Base-by-base conservation (phyloP, 2,113 vertebrate genomes). In the Ibidorhyncha struthersii region DNA sequence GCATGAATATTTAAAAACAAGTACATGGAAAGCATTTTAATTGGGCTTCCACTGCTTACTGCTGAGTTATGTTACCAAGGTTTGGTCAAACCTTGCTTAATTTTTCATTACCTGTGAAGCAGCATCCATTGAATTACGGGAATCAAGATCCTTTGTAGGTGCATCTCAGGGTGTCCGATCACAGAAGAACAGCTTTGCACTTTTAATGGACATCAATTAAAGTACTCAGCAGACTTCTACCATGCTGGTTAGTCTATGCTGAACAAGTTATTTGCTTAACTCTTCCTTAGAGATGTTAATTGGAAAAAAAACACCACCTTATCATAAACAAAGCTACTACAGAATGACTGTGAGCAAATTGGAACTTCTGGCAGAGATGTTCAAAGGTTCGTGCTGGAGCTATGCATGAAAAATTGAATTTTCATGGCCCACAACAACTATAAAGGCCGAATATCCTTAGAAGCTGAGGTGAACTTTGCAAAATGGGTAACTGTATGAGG, bases 1-100 rank as follows among this genome's bases (percentile, higher is more conserved):
- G 59, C 71, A 96, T 96, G 96, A 97, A 98, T 97, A 97, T 98
- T 98, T 98, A 94, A 97, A 98, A 96, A 94, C 76, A 95, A 98
- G 74, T 95, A 91, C 87, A 97, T 4, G 95, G 76, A 92, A 96
- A 97, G 83, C 86, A 90, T 61, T 96, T 95, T 93, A 90, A 96
- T 92, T 98, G 93, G 61, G 91, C 93, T 98, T 96, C 92, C 96
- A 97, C 91, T 93, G 91, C 94, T 97, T 96, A 92, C 92, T 90
- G 91, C 79, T 77, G 91, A 95, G 94, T 95, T 97, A 85, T 52
- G 67, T 86, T 96, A 76, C 69, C 71, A 92, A 87, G 81, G 82
- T 95, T 93, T 97, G 97, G 96, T 96, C 93, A 96, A 97, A 97
- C 8, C 80, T 97, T 40, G 4, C 79, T 96, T 95, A 86, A 96